phyloP scores from a whole-genome alignment of 2,113 vertebrate genomes.

The Chascanopsetta lugubris region DNA sequence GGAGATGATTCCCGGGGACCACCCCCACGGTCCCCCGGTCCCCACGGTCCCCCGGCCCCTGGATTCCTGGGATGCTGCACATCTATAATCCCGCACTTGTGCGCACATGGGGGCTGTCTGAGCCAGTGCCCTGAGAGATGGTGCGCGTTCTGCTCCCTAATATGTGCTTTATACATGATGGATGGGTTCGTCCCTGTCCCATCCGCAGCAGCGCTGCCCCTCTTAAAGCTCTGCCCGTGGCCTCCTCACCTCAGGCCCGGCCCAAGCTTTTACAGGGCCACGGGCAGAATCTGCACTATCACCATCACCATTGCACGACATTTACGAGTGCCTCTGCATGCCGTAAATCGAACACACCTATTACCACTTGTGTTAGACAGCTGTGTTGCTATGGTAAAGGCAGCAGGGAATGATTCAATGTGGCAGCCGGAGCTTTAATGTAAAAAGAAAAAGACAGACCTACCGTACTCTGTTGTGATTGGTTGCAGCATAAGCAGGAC shows the following conservation, averaged over 20 bases:
- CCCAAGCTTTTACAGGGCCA: not conserved
- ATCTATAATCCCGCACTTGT: conserved; percentile 19
- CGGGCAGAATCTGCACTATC: too few species aligned
- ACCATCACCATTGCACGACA: too few species aligned
- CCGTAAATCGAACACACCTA: not conserved
- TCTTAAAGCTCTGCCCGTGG: not conserved
- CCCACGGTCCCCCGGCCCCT: conserved; percentile 2
- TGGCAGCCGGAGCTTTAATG: too few species aligned
- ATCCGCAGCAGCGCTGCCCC: conserved; percentile 16
- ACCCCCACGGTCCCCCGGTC: too few species aligned
- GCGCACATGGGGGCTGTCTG: not conserved
- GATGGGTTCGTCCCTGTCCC: conserved; percentile 19
- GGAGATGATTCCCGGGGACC: conserved; percentile 44
- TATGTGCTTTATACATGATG: conserved; percentile 25
- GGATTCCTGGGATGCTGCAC: conserved; percentile 31
- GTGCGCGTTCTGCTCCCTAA: conserved; percentile 7
- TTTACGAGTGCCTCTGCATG: too few species aligned
- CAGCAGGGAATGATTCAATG: not conserved
- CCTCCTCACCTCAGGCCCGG: not conserved
- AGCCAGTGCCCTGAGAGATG: conserved; percentile 19
- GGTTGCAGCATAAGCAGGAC: too few species aligned
- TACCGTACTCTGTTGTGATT: too few species aligned
- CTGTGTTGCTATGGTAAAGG: not conserved
- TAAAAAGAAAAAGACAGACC: too few species aligned
- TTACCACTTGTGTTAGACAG: not conserved